Conservation (phyloP, 2,888 invertebrate genomes). For the Mycalesis mineus region DNA sequence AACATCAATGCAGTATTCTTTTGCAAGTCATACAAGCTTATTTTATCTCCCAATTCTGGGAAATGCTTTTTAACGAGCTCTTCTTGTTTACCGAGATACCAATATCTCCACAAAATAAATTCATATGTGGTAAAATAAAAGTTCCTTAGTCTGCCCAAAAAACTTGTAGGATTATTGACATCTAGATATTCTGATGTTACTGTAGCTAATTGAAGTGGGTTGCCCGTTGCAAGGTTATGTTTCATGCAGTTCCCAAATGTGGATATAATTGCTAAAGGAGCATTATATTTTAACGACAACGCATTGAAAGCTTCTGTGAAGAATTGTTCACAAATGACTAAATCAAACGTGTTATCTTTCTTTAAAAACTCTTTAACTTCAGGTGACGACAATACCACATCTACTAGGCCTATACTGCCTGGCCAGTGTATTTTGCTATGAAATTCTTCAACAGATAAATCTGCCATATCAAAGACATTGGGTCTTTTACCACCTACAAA, state of each 20-base stretch:
- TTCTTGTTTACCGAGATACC: constrained; percentile 57
- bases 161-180: constrained; percentile 68
- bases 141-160: constrained; percentile 70
- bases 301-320: constrained; percentile 62
- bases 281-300: constrained; percentile 62
- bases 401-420: constrained; percentile 55
- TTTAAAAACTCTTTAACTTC: constrained; percentile 47
- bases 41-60: constrained; percentile 45
- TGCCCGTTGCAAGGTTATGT: constrained; percentile 53
- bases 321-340: constrained; percentile 68
- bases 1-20: constrained; percentile 60
- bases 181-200: constrained; percentile 52
- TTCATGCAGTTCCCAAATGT: constrained; percentile 65
- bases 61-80: constrained; percentile 53
- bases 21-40: constrained; percentile 57
- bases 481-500: constrained; percentile 52
- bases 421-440: constrained; percentile 46
- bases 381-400: constrained; percentile 50
- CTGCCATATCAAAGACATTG: constrained; percentile 58
- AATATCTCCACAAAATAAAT: constrained; percentile 55
- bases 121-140: constrained; percentile 59
- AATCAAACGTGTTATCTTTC: constrained; percentile 56
- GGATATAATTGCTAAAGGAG: constrained; percentile 56
- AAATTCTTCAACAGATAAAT: constrained; percentile 49
- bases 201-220: constrained; percentile 59